Base-by-base conservation (phyloP, 1,140 invertebrate species). In the Oppia nitens region DNA sequence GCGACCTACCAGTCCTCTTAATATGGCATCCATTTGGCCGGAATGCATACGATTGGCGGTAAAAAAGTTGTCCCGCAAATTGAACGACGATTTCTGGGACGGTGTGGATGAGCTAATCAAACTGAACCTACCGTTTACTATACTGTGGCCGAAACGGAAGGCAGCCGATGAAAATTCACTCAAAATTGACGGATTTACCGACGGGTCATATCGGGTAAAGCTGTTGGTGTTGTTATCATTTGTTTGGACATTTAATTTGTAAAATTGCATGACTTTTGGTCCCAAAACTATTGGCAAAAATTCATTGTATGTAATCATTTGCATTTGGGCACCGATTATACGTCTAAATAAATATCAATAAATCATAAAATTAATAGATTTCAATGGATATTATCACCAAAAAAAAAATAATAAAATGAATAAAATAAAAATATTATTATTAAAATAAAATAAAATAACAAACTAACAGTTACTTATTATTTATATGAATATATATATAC, bases 91-190 rank as follows among this genome's bases (percentile, higher is more conserved):
- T 52, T 20, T 2, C 47, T 23, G 2, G 40, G 26, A 14, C n/a
- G n/a, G n/a, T n/a, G n/a, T n/a, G 47, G 51, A 21, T 2, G 25
- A 14, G 24, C 21, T 20, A 21, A 62, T 47, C 26, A 62, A 24
- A 12, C 26, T 53, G 40, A 57, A 49, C 2, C 21, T 50, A 3
- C 32, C 24, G 2, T 47, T 47, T n/a, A 98, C 76, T 17, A 97
- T 69, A 0, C 89, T 91, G 71, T 97, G 93, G 0, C 94, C 94
- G 68, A 97, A 94, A 53, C 90, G 77, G 72, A 83, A 94, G 0
- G 88, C 81, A 24, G 79, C 80, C 2, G 79, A 72, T 1, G 79
- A 74, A 66, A 84, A 83, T 66, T 85, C 85, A 66, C 91, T 90
- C 1, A 89, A 69, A 1, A 87, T 76, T 0, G 80, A 79, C 0